Evolutionary conservation across 2,888 invertebrate genomes (phyloP), one percentile per base, ranked within the genome.

Genomic region (Plusia festucae): DNA sequence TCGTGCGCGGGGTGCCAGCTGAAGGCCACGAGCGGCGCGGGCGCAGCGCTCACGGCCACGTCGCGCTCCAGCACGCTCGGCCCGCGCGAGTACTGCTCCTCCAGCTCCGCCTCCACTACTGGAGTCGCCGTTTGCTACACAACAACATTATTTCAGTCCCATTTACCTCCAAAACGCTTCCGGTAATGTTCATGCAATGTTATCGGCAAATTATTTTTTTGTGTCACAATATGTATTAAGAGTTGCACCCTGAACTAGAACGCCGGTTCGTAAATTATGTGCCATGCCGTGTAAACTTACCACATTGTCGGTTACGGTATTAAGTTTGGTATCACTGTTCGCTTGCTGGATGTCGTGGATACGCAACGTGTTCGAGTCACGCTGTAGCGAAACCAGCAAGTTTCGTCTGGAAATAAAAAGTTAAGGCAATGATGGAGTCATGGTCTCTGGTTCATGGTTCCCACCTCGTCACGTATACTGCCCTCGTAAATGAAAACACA

Each of bases 1-100:
- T 97, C 97, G 84, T 98, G 97, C 5, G 95, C 95, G 1, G 97
- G 97, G 92, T 99, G 99, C 98, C 99, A 99, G 40, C 97, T 96
- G 90, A 98, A 97, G 68, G 98, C 97, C 11, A 97, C 96, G 15
- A 98, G 84, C 68, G 86, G 72, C 96, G 83, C 74, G 61, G 81
- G 65, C 5, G 79, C 69, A 40, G 91, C 90, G 54, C 91, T 91
- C 2, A 95, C 94, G 34, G 87, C 84, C 73, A 88, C 86, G 71
- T 90, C 91, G 34, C 92, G 88, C 84, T 90, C 88, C 69, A 92
- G 79, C 57, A 86, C 92, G 70, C 86, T 78, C 82, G 85, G 82
- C 32, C 87, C 85, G 65, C 86, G 80, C 44, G 83, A 70, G 74
- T 79, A 85, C 72, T 74, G 80, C 63, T 88, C 88, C 60, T 87